Evolutionary conservation across 2,888 invertebrate species (phyloP).

Genomic region (Electrophaes corylata): DNA sequence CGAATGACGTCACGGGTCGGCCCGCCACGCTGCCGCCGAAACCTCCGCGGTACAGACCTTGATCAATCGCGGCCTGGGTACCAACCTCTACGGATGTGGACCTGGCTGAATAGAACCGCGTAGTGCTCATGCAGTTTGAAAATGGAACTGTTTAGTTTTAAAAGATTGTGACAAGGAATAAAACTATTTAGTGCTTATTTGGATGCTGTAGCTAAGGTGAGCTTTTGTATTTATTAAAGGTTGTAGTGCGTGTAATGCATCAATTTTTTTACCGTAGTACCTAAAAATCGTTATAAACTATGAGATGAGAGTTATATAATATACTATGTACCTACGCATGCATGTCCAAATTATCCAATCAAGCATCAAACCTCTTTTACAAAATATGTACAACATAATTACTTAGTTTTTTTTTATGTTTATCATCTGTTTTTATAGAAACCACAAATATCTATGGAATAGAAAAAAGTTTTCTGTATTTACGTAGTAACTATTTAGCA

Average conservation of each 20-base stretch:
- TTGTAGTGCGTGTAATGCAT: not conserved
- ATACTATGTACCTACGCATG: too few species aligned
- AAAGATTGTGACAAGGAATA: not conserved
- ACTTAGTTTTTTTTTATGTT: not conserved
- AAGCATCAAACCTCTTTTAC: too few species aligned
- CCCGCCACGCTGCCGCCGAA: slow-evolving; percentile 71
- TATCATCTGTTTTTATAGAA: too few species aligned
- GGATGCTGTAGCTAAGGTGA: slow-evolving; percentile 48
- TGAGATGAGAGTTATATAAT: too few species aligned
- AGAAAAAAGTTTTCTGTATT: not conserved
- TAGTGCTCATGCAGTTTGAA: slow-evolving; percentile 8
- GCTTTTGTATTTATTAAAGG: slow-evolving; percentile 34
- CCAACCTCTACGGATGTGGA: slow-evolving; percentile 42
- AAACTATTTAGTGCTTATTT: slow-evolving; percentile 6
- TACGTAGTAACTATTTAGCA: slow-evolving; percentile 9
- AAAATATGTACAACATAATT: too few species aligned
- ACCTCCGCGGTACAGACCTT: slow-evolving; percentile 58
- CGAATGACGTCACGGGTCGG: slow-evolving; percentile 72
- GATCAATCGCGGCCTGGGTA: slow-evolving; percentile 60
- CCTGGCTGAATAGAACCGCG: slow-evolving; percentile 38
- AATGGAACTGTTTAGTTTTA: slow-evolving; percentile 20
- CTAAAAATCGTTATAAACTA: too few species aligned
- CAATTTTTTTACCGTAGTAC: too few species aligned
- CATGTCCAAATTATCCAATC: not conserved
- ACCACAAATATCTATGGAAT: too few species aligned